Conservation (phyloP, 2,888 invertebrate genomes). For the Drosophila antonietae region DNA sequence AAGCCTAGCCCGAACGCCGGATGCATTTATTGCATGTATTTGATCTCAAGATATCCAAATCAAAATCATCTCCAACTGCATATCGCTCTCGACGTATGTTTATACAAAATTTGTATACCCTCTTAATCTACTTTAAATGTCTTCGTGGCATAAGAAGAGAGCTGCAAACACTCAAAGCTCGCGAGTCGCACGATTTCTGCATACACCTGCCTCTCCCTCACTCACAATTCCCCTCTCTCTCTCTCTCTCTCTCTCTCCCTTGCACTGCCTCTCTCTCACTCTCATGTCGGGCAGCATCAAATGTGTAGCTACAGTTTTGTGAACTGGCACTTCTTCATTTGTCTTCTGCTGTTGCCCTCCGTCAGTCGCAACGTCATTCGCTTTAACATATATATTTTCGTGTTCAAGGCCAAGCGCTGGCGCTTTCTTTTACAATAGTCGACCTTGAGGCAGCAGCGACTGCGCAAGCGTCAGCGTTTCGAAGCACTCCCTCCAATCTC, state of each 20-base stretch:
- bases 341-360: conserved; percentile 23
- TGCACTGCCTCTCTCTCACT: neutral
- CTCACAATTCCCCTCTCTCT: neutral
- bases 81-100: neutral
- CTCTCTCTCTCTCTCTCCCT: neutral
- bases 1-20: neutral
- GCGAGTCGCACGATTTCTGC: conserved; percentile 45
- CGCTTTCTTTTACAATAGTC: conserved; percentile 80
- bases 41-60: neutral
- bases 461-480: conserved; percentile 69
- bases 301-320: conserved; percentile 16
- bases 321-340: conserved; percentile 22
- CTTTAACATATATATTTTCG: conserved; percentile 64
- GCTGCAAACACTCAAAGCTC: conserved; percentile 25
- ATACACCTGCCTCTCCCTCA: conserved; percentile 11
- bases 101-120: neutral
- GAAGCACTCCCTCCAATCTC: conserved; percentile 1
- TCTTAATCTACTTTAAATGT: neutral
- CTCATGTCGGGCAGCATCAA: neutral
- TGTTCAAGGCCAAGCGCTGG: conserved; percentile 68
- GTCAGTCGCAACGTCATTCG: conserved; percentile 22
- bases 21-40: neutral
- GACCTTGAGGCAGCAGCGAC: conserved; percentile 74
- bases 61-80: neutral
- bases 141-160: conserved; percentile 19